A percentile compares a stretch with the other conserved stretches of the same genome.
Conservation (phyloP, 1,140 invertebrate genomes). For the Trichoplusia ni region DNA sequence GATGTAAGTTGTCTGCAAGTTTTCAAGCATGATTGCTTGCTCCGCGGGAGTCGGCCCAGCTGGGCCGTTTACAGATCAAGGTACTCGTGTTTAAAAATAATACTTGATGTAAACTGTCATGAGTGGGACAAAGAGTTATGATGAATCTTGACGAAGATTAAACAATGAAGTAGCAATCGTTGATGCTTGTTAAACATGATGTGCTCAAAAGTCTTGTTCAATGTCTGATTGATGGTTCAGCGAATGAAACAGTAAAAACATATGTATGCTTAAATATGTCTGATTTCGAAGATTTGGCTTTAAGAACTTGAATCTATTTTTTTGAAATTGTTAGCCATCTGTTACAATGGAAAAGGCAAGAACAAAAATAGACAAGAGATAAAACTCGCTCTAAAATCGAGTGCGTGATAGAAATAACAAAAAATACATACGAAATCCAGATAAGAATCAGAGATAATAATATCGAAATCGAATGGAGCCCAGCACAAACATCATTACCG, state of each 20-base stretch:
- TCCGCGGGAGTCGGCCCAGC: conserved; percentile 11
- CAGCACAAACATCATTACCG: conserved; percentile 5
- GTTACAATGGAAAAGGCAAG: too few relatives aligned
- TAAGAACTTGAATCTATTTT: too few relatives aligned
- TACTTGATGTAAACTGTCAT: neutral
- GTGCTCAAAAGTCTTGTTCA: too few relatives aligned
- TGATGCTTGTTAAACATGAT: neutral
- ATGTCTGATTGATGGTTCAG: too few relatives aligned
- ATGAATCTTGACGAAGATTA: neutral
- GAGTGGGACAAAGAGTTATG: conserved; percentile 1
- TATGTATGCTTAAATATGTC: too few relatives aligned
- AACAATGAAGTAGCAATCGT: neutral
- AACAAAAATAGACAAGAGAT: too few relatives aligned
- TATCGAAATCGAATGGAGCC: neutral
- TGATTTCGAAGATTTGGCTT: too few relatives aligned
- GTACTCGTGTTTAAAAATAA: conserved; percentile 24
- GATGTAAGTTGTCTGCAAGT: neutral
- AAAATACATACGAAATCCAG: too few relatives aligned
- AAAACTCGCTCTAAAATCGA: too few relatives aligned
- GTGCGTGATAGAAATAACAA: too few relatives aligned
- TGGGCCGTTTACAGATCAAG: conserved; percentile 11
- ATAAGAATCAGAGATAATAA: neutral
- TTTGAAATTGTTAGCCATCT: too few relatives aligned
- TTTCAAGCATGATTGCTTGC: neutral
- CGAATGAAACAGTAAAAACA: too few relatives aligned